Conservation (phyloP, 2,888 invertebrate species). For the Leptopterna dolabrata region DNA sequence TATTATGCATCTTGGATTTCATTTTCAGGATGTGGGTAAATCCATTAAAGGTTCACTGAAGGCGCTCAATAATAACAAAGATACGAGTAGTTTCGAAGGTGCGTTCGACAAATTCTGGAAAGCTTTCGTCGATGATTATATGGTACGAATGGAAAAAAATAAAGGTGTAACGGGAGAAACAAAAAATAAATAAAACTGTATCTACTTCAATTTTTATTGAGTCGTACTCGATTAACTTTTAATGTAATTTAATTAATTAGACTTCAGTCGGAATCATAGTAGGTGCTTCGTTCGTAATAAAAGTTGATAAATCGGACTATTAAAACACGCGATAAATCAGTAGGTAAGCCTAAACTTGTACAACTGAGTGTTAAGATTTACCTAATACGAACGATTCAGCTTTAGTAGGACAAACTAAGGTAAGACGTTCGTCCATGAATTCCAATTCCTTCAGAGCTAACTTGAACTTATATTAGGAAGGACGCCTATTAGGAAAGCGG, state of each 20-base stretch:
- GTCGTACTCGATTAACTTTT: too few relatives aligned
- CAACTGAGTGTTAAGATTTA: too few relatives aligned
- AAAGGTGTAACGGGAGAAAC: not conserved
- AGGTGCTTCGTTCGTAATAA: too few relatives aligned
- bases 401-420: not conserved
- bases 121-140: not conserved
- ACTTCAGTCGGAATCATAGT: too few relatives aligned
- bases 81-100: not conserved
- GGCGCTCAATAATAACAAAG: not conserved
- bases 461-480: not conserved
- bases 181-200: not conserved
- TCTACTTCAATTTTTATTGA: too few relatives aligned
- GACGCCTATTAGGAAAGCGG: not conserved
- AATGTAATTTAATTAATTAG: too few relatives aligned
- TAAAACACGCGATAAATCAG: too few relatives aligned
- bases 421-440: not conserved
- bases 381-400: not conserved
- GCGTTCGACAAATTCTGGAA: slow-evolving; percentile 33
- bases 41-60: slow-evolving; percentile 5
- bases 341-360: too few relatives aligned
- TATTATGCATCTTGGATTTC: not conserved
- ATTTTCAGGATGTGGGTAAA: not conserved
- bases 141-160: not conserved
- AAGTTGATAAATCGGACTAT: too few relatives aligned
- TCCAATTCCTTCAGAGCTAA: not conserved